A percentile compares a stretch with the other conserved stretches of the same genome.
phyloP scores from a whole-genome alignment of 23 tunicate species.

The Halocynthia roretzi region DNA sequence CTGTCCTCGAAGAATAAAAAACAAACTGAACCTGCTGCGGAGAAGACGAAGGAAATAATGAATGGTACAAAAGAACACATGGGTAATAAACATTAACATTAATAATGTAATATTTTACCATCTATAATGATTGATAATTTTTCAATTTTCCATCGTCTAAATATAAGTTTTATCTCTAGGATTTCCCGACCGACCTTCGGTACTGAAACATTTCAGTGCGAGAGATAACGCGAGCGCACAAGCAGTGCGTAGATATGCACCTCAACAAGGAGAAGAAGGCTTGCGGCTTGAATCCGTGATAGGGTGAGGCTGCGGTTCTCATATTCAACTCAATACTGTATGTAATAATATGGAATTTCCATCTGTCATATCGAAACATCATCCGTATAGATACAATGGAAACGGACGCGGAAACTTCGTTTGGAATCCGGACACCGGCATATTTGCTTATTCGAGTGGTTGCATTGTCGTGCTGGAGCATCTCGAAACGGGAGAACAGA shows the following conservation, averaged over 20 bases:
- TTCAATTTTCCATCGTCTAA: no score
- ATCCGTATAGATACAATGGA: conserved; percentile 63
- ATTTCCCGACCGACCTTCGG: conserved; percentile 34
- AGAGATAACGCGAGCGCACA: conserved; percentile 13
- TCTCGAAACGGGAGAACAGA: conserved; percentile 27
- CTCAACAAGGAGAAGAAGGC: conserved; percentile 64
- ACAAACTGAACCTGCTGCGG: conserved; percentile 4
- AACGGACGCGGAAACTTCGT: conserved; percentile 73
- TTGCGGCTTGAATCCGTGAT: conserved; percentile 44
- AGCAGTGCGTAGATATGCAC: conserved; percentile 43
- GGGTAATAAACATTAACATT: no score
- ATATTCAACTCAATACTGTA: neutral
- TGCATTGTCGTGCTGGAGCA: conserved; percentile 58
- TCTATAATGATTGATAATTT: no score
- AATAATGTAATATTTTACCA: no score
- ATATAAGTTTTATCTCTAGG: neutral
- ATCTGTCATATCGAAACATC: no score
- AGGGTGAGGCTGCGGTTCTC: conserved; percentile 39
- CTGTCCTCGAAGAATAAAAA: conserved; percentile 14
- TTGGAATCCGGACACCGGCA: conserved; percentile 80
- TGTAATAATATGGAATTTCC: no score
- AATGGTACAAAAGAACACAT: no score
- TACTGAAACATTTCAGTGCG: conserved; percentile 47
- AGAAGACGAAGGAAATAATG: neutral
- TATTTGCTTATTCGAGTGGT: conserved; percentile 76